Conservation (phyloP, 1,140 invertebrate genomes). For the Bombyx mandarina region DNA sequence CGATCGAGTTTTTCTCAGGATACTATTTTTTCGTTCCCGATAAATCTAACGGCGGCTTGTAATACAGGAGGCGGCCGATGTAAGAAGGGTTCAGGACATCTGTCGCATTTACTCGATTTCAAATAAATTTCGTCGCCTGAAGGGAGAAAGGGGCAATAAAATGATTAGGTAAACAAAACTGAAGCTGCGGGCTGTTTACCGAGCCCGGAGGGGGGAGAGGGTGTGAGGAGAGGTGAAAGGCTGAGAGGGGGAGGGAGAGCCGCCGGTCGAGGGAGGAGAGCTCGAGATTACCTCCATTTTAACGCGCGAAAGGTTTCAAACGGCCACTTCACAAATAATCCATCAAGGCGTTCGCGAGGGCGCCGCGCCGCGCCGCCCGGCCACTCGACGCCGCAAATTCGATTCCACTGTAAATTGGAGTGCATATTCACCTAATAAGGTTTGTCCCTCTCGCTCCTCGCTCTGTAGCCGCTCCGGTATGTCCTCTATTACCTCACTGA, state of each 20-base stretch:
- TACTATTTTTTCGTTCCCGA: constrained; percentile 34
- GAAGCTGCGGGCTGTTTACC: constrained; percentile 30
- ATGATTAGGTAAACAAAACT: constrained; percentile 64
- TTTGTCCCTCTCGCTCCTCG: constrained; percentile 19
- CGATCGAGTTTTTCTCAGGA: constrained; percentile 54
- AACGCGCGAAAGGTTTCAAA: constrained; percentile 68
- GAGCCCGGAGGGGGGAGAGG: constrained; percentile 16
- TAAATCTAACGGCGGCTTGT: constrained; percentile 50
- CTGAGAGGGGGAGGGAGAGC: constrained; percentile 9
- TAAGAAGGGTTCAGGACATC: constrained; percentile 27
- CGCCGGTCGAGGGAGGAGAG: constrained; percentile 21
- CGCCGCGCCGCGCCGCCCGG: constrained; percentile 10
- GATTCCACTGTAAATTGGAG: constrained; percentile 59
- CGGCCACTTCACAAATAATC: constrained; percentile 68
- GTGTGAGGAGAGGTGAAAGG: constrained; percentile 2
- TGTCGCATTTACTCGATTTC: constrained; percentile 34
- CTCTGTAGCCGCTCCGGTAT: constrained; percentile 3
- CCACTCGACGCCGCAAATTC: constrained; percentile 47
- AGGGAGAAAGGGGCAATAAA: constrained; percentile 32
- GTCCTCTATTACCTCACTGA: background rate
- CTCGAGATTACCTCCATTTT: constrained; percentile 65
- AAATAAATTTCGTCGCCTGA: constrained; percentile 26
- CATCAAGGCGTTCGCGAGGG: constrained; percentile 52
- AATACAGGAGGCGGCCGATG: constrained; percentile 33
- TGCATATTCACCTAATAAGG: constrained; percentile 58